These are phyloP conservation scores for Alexandromys oeconomus DNA, from an alignment of 2,797 vertebrate species.

Conservation along the genomic window DNA sequence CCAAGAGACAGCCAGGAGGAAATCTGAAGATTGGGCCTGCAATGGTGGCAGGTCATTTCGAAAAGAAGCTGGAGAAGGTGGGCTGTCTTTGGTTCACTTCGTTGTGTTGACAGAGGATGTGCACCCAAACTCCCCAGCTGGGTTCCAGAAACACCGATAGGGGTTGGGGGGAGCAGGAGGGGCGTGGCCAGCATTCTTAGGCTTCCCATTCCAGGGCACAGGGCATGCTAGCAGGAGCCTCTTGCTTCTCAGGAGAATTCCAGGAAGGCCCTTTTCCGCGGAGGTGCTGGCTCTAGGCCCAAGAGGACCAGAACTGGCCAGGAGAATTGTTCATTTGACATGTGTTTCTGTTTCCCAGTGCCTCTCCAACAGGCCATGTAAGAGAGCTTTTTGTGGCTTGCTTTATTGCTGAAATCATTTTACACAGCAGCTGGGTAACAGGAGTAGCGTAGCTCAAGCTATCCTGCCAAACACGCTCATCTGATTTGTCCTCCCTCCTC, in stretches of 20 bases:
- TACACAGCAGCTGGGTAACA: slow-evolving; percentile 17
- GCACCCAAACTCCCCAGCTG: not conserved
- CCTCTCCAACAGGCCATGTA: not conserved
- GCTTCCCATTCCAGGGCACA: not conserved
- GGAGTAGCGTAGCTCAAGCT: slow-evolving; percentile 84
- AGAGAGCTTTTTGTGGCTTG: slow-evolving; percentile 62
- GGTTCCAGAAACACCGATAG: slow-evolving; percentile 7
- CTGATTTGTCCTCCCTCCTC: slow-evolving; percentile 74
- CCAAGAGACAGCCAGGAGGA: not conserved
- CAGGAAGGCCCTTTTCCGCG: not conserved
- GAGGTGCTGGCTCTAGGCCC: not conserved
- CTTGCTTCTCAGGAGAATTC: not conserved
- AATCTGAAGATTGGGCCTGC: not conserved
- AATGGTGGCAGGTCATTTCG: not conserved
- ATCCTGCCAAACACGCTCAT: slow-evolving; percentile 86
- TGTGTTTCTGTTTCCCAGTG: not conserved
- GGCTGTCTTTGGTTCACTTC: not conserved
- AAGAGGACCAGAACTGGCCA: not conserved
- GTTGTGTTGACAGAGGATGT: not conserved
- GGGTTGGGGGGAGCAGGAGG: not conserved
- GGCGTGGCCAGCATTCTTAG: not conserved
- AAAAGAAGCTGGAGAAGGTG: not conserved
- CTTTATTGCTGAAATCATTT: not conserved
- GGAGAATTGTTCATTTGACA: not conserved
- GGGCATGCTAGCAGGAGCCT: not conserved